Base-by-base conservation (phyloP, 2,113 vertebrate genomes). In the Trinectes maculatus region DNA sequence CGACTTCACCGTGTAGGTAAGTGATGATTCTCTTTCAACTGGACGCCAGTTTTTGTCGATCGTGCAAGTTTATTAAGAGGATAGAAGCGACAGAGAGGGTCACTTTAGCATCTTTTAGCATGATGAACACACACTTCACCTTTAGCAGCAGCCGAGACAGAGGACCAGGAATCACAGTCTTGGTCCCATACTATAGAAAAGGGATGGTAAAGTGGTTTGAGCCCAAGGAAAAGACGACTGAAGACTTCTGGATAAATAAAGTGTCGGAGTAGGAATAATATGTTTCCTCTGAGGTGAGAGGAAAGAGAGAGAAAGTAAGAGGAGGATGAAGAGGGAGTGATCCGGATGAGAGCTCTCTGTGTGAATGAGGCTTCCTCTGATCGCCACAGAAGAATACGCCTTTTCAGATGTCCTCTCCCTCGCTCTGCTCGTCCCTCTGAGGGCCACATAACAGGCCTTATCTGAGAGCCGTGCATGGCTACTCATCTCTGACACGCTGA, bases 371-470 rank as follows among this genome's bases (percentile, higher is more conserved):
- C 49, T 56, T 68, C 46, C 68, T 83, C 53, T 83, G 85, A 80
- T 81, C 25, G 53, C 74, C 48, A 52, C 52, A 49, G 75, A 83
- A 72, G 47, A 82, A 65, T 74, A 36, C 70, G 60, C 64, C 74
- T 74, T 77, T 80, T 79, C 61, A 82, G 64, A 72, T 76, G 64
- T 82, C 67, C 61, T 71, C 59, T 37, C 31, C 63, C 26, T 29
- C 15, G 24, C 82, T 85, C 74, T 75, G 59, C 73, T 82, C 78
- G 85, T 87, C 86, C 83, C 80, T 88, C 83, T 34, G 19, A 86
- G 79, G 79, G 56, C 68, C 57, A 72, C 21, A 28, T 84, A 77
- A 72, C 72, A 25, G 77, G 71, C 78, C 74, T 86, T 84, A 87
- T 88, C 81, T 77, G 29, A 70, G 55, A 58, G 71, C 66, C 2